phyloP scores from a whole-genome alignment of 2,797 vertebrate species.

The Paramormyrops hopkinsi region DNA sequence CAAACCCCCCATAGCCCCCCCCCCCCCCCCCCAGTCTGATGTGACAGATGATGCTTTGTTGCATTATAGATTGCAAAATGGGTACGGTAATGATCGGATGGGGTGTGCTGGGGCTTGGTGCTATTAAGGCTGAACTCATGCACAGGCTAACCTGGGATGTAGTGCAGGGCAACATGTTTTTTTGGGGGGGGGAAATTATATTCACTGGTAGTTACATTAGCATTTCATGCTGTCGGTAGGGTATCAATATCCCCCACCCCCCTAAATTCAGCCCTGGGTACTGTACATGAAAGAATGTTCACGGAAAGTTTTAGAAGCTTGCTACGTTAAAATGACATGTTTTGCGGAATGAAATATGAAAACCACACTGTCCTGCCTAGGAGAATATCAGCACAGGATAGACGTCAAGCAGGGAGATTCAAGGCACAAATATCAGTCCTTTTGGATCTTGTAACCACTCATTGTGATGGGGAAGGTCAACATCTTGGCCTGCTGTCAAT shows the following conservation, averaged over 20 bases:
- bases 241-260: not conserved
- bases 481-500: not conserved
- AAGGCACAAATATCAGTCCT: not conserved
- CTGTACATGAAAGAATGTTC: not conserved
- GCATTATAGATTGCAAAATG: slow-evolving; percentile 24
- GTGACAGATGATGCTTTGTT: slow-evolving; percentile 12
- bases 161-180: not conserved
- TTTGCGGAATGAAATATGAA: not conserved
- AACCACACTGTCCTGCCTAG: not conserved
- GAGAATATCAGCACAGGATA: not conserved
- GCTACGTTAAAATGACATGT: not conserved
- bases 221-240: not conserved
- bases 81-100: not conserved
- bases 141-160: not conserved
- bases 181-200: not conserved
- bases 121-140: not conserved
- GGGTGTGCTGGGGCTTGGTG: not conserved
- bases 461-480: not conserved
- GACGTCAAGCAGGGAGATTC: not conserved
- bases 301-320: not conserved
- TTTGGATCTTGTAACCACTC: not conserved
- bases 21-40: slow-evolving; percentile 4
- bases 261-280: not conserved
- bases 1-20: slow-evolving; percentile 3
- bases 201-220: not conserved